Conservation (phyloP, 2,888 invertebrate genomes). For the Lucinisca nassula region DNA sequence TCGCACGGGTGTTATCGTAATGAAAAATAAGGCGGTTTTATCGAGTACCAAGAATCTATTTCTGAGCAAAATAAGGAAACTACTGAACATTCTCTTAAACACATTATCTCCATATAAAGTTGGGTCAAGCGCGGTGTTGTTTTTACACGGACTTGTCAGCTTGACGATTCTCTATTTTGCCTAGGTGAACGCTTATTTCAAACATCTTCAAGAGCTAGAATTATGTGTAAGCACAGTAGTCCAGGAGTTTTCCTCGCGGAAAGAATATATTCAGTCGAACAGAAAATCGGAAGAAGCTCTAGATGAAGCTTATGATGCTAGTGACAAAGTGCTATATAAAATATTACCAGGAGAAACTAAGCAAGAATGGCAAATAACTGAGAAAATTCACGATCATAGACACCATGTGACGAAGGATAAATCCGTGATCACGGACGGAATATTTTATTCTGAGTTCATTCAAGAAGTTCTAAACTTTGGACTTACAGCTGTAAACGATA, state of each 20-base stretch:
- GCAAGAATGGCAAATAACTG: not conserved
- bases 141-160: too few species aligned
- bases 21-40: too few species aligned
- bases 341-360: not conserved
- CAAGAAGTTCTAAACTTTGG: not conserved
- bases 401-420: not conserved
- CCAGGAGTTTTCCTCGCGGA: not conserved
- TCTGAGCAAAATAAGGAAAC: too few species aligned
- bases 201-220: not conserved
- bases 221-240: not conserved
- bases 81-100: too few species aligned
- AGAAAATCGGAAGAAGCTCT: not conserved
- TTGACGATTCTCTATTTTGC: not conserved
- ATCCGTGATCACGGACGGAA: not conserved
- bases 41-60: too few species aligned
- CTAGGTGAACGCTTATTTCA: not conserved
- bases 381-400: not conserved
- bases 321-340: not conserved
- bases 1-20: too few species aligned
- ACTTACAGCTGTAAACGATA: not conserved
- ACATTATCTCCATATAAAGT: too few species aligned
- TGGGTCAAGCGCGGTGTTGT: too few species aligned
- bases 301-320: not conserved
- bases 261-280: not conserved
- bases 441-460: slow-evolving; percentile 7